Base-by-base conservation (phyloP, 2,113 vertebrate species). In the Oophaga pumilio region DNA sequence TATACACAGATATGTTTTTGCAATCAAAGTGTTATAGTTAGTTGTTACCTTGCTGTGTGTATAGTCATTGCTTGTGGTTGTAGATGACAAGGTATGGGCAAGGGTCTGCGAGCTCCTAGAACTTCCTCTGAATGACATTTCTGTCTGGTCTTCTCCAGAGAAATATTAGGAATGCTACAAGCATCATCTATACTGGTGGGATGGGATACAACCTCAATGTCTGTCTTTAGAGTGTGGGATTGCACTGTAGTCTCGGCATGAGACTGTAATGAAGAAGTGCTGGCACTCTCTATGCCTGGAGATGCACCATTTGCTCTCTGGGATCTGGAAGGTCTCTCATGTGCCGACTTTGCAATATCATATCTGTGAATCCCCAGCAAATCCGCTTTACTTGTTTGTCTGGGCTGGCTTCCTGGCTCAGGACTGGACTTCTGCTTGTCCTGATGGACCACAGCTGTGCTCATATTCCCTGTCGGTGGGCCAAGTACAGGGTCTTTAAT, bases 371-470 rank as follows among this genome's bases (percentile, higher is more conserved):
- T 85, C 64, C 49, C 60, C 49, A 53, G 8, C 1, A 76, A 11
- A 9, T n/a, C 77, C 76, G 87, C 87, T 69, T 28, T n/a, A 13
- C 13, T 33, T 49, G 77, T 60, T 81, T 85, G 88, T 73, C 76
- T 74, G 71, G 85, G 76, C 83, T 52, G 78, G 43, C 56, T 62
- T 86, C 79, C 88, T 0, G 15, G 49, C 0, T 10, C 68, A n/a
- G 85, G 82, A 22, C 71, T 84, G 6, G 71, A 43, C 59, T 76
- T 59, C 8, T 52, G n/a, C 7, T 60, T 13, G 22, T 9, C 8
- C 6, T 76, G 85, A 56, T 24, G 80, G 71, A 71, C 74, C 20
- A 17, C 57, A 50, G 82, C 82, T n/a, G 57, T 33, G 14, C 53
- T 60, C 26, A 0, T 89, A 15, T 18, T 89, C 56, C 80, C 81